Base-by-base conservation (phyloP, 1,140 invertebrate species). In the Eumeta japonica region DNA sequence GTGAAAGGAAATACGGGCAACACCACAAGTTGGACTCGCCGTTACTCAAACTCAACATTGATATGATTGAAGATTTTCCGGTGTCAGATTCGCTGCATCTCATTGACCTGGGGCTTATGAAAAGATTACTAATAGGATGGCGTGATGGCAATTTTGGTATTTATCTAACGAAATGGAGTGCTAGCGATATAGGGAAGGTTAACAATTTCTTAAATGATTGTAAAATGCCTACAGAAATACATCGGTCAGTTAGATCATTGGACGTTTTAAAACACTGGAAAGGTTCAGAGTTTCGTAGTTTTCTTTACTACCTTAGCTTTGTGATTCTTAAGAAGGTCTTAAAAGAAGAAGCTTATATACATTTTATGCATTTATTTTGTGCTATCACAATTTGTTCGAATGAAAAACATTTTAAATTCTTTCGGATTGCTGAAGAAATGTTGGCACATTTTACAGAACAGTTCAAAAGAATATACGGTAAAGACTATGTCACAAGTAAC, bases 21-120 rank as follows among this genome's bases (percentile, higher is more conserved):
- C 52, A 55, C 31, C 51, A 55, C 39, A 54, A 55, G 41, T 0
- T n/a, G 1, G 37, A 46, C 16, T 43, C 44, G 7, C 50, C 52
- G 7, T 28, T 55, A 28, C 18, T 45, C 14, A 29, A 37, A 36
- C 19, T 58, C 10, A 28, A 33, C 0, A 46, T 58, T 38, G 45
- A 55, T 37, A 58, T 5, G 43, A 4, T n/a, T n/a, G n/a, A n/a
- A n/a, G n/a, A n/a, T n/a, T n/a, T n/a, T n/a, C n/a, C n/a, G n/a
- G n/a, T n/a, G n/a, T n/a, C n/a, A n/a, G n/a, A n/a, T n/a, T n/a
- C n/a, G n/a, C n/a, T n/a, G n/a, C n/a, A n/a, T n/a, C 28, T 29
- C 11, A 29, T 29, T 3, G 28, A 29, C 11, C 11, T 7, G 4
- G 28, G 16, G 3, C 3, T 33, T 16, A 33, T 33, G 31, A 33